Conservation (phyloP, 2,113 vertebrate genomes). For the Leiothrix lutea region DNA sequence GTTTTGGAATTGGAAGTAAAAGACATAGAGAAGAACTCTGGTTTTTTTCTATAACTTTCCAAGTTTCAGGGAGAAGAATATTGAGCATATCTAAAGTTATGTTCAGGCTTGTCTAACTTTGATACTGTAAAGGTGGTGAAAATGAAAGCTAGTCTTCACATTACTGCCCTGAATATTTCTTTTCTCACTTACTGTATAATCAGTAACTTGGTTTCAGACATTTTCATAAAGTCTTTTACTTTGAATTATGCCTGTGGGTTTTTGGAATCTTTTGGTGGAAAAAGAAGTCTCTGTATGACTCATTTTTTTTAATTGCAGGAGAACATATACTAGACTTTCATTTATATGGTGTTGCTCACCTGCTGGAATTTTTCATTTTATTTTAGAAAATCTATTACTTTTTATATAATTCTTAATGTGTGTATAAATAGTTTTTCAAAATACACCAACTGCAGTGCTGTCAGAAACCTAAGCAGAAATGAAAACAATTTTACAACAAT, state of each 20-base stretch:
- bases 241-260: not conserved
- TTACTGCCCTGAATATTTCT: not conserved
- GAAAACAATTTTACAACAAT: not conserved
- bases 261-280: accelerated
- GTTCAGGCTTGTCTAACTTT: not conserved
- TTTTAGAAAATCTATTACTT: not conserved
- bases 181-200: not conserved
- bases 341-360: not conserved
- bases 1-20: not conserved
- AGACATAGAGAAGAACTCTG: not conserved
- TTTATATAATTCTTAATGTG: not conserved
- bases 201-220: not conserved
- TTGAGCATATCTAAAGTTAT: not conserved
- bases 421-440: not conserved
- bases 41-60: not conserved
- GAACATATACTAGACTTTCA: not conserved
- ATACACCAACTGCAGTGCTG: not conserved
- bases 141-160: not conserved
- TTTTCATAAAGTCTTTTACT: not conserved
- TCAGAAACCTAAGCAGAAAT: not conserved
- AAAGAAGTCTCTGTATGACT: not conserved
- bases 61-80: not conserved
- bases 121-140: not conserved
- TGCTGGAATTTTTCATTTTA: not conserved
- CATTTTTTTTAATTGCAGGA: not conserved